A percentile compares a stretch with the other conserved stretches of the same genome.
These are phyloP conservation scores for Natator depressus DNA, from an alignment of 2,113 vertebrate species.

Conservation along the genomic window DNA sequence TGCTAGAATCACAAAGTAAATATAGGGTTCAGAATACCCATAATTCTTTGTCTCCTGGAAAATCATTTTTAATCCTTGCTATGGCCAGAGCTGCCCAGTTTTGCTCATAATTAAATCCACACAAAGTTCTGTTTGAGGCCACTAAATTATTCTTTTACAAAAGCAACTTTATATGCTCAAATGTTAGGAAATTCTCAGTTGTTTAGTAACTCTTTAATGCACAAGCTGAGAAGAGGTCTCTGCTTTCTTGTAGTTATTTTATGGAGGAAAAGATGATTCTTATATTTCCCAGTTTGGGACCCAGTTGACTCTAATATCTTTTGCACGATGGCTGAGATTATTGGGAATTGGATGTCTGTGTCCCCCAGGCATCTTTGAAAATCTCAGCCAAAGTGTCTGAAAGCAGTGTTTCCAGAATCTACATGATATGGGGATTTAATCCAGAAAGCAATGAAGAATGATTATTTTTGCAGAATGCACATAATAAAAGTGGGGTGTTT, in stretches of 20 bases:
- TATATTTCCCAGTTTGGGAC: background rate
- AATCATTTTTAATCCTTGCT: constrained; percentile 37
- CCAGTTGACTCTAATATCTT: background rate
- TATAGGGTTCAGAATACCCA: background rate
- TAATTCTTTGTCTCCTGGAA: background rate
- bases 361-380: constrained; percentile 31
- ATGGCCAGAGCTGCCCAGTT: background rate
- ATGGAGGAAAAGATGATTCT: background rate
- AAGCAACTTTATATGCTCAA: background rate
- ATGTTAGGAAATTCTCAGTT: background rate
- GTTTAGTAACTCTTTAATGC: background rate
- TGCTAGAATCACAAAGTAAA: background rate
- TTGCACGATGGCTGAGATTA: background rate
- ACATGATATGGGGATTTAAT: constrained; percentile 42
- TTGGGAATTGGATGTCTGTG: constrained; percentile 21
- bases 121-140: background rate
- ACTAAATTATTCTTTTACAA: background rate
- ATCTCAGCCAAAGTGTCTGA: constrained; percentile 27
- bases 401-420: constrained; percentile 36
- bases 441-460: constrained; percentile 48
- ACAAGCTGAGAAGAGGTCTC: background rate
- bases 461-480: constrained; percentile 62
- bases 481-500: constrained; percentile 34
- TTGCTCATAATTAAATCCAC: constrained; percentile 1
- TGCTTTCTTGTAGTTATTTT: background rate